Evolutionary conservation across 2,888 invertebrate genomes (phyloP), one percentile per base, ranked within the genome.

Genomic region (Erebia ligea): DNA sequence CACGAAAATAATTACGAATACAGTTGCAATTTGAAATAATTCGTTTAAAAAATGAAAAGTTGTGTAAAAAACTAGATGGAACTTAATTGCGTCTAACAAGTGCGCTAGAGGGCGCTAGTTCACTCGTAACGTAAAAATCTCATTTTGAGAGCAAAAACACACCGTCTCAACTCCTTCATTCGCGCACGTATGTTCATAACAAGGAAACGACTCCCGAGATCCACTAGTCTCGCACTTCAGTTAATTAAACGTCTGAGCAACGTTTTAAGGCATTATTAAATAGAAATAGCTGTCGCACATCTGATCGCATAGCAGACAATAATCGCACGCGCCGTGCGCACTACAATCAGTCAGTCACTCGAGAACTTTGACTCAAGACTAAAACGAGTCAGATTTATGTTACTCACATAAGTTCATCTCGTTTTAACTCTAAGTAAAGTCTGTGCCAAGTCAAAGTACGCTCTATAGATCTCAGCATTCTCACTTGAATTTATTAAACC

Each of bases 231-330:
- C 75, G 40, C 80, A 81, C 83, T 85, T 75, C 72, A 86, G 85
- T 87, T 89, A 89, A 89, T 89, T 89, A 89, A 86, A 87, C 82
- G 82, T 82, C 80, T 78, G 77, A 81, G 79, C 77, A 77, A 74
- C 74, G 78, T 82, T 84, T 82, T 78, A 79, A 82, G 73, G 76
- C 81, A 81, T 80, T 84, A 84, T 82, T 81, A 81, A 81, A 83
- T 73, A 69, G 69, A 52, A 70, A 69, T 72, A 40, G 62, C 17
- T 62, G 56, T 19, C 54, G 54, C 17, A 50, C 50, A n/a, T 48
- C n/a, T 48, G 48, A 48, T 48, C 48, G 15, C 48, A 48, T 15
- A 48, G n/a, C n/a, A 5, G 15, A n/a, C 0, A 25, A 25, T 25
- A 25, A 25, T 25, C 25, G 25, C 25, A 25, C 25, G 25, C 25